A percentile compares a stretch with the other conserved stretches of the same genome.
These are phyloP conservation scores for Cylas formicarius DNA, from an alignment of 1,140 invertebrate genomes.

Conservation along the genomic window DNA sequence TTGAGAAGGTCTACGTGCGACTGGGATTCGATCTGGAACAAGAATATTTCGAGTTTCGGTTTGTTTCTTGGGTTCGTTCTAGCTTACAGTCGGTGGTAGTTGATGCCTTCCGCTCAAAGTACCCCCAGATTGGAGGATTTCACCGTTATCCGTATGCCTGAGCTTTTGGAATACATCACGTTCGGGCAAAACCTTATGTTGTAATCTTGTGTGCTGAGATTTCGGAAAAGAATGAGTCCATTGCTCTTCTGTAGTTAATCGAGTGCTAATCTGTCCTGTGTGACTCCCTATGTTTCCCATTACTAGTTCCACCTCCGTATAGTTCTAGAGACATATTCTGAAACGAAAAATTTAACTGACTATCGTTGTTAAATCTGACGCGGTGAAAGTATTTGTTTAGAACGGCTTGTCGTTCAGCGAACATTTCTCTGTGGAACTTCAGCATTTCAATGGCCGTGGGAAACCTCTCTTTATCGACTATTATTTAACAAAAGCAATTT, in stretches of 20 bases:
- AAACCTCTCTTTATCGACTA: too few species aligned
- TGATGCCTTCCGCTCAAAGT: constrained; percentile 57
- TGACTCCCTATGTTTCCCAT: constrained; percentile 40
- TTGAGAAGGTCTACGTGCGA: neutral
- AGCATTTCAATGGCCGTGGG: too few species aligned
- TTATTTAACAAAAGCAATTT: too few species aligned
- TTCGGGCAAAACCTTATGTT: constrained; percentile 61
- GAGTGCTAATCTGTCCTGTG: constrained; percentile 25
- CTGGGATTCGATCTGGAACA: too few species aligned
- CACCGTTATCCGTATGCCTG: constrained; percentile 68
- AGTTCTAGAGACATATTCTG: constrained; percentile 11
- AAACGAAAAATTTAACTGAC: constrained; percentile 6
- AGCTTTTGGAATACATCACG: constrained; percentile 51
- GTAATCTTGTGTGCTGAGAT: constrained; percentile 36
- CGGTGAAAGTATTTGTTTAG: too few species aligned
- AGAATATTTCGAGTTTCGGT: too few species aligned
- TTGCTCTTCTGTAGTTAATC: constrained; percentile 22
- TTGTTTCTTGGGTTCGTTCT: too few species aligned
- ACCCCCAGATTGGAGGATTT: constrained; percentile 67
- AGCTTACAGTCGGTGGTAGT: constrained; percentile 7
- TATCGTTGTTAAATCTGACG: too few species aligned
- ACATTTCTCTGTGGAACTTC: too few species aligned
- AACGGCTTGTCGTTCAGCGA: too few species aligned
- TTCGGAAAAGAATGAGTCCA: constrained; percentile 47
- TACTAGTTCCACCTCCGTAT: neutral